phyloP scores from a whole-genome alignment of 2,113 vertebrate genomes.

The Megaceryle maxima region DNA sequence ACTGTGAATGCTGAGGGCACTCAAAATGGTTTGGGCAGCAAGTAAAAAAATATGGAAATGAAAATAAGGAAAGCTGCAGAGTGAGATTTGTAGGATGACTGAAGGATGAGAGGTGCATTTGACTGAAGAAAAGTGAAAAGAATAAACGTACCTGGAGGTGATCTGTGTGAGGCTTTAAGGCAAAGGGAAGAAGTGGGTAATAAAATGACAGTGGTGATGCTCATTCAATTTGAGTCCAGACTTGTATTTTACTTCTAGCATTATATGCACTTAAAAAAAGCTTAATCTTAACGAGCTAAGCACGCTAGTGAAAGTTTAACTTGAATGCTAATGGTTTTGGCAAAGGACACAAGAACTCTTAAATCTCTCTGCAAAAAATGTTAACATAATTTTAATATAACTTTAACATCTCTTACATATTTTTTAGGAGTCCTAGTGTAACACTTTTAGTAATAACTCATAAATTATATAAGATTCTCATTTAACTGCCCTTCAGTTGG shows the following conservation, averaged over 20 bases:
- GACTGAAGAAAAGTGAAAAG: background rate
- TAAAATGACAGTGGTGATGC: background rate
- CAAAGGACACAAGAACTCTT: background rate
- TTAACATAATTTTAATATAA: background rate
- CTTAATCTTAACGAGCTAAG: background rate
- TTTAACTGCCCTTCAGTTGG: background rate
- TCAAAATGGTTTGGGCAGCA: background rate
- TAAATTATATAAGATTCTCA: background rate
- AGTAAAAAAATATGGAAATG: background rate
- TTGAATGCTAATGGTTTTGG: background rate
- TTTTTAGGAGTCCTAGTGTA: background rate
- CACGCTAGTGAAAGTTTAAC: background rate
- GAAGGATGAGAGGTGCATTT: background rate
- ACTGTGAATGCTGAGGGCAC: background rate
- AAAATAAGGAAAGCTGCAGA: background rate
- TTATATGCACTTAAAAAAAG: background rate
- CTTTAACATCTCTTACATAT: background rate
- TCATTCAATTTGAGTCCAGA: background rate
- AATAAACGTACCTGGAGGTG: background rate
- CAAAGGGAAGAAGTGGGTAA: background rate
- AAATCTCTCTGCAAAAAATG: background rate
- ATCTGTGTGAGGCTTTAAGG: background rate
- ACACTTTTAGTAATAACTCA: background rate
- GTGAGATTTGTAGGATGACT: background rate
- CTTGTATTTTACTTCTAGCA: conserved; percentile 33